Evolutionary conservation across 1,140 invertebrate species (phyloP), one percentile per base, ranked within the genome.

Genomic region (Meloidogyne hapla): DNA sequence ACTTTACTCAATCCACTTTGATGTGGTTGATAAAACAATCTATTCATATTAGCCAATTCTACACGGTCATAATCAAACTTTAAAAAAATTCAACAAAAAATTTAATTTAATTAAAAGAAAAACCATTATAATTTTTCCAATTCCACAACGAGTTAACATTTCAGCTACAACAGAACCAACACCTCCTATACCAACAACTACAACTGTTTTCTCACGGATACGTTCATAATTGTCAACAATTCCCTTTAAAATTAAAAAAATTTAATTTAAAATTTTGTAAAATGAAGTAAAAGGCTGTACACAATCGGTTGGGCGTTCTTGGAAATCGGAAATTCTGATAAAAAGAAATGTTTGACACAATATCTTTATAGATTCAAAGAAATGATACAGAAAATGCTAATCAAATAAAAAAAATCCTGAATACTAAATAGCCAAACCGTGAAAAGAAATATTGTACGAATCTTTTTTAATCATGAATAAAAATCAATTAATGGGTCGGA

Each of bases 121-220:
- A 18, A 72, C 69, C n/a, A 87, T 74, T 56, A 87, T 87, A 88
- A 94, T 92, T 90, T 98, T 97, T 81, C 96, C 97, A 83, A 99
- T 94, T 33, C 96, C 97, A 90, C 97, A 99, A 79, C 97, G 91
- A 13, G 91, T 91, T 33, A 99, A 90, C 97, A 99, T 99, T 90
- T 99, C 97, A 74, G 97, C 96, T 12, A 97, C 95, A 2, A 99
- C 97, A 90, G 94, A 96, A 21, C 97, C 97, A 74, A 99, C 96
- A 70, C 97, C 97, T 66, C 97, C 97, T 15, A 99, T 92, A n/a
- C 97, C 97, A 28, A 99, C 94, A 67, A 99, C 91, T 33, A 93
- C 94, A 10, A 99, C 93, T 10, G 94, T 91, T 87, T 92, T 92
- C 45, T 93, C 91, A 74, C 96, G 90, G 81, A 99, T 99, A 89